Evolutionary conservation across 2,888 invertebrate species (phyloP).

Genomic region (Magallana nippona): DNA sequence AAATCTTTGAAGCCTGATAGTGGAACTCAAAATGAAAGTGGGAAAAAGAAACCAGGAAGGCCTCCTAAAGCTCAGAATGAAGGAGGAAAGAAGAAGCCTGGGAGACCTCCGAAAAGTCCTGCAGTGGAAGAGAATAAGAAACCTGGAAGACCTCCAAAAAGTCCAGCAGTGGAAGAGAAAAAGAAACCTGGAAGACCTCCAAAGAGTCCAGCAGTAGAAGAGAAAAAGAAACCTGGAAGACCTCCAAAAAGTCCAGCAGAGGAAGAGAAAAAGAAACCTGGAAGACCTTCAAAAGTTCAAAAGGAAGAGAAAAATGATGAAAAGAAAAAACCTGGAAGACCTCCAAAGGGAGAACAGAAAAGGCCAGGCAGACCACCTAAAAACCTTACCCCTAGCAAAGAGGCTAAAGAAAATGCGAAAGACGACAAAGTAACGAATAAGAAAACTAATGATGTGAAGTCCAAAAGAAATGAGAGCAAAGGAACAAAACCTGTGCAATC

Average conservation of each 20-base stretch:
- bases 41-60: neutral
- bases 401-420: neutral
- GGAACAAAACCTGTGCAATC: constrained; percentile 18
- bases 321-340: neutral
- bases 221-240: neutral
- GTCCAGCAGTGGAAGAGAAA: neutral
- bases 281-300: neutral
- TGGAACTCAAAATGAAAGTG: neutral
- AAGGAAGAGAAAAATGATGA: constrained; percentile 28
- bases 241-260: constrained; percentile 20
- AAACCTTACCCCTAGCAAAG: neutral
- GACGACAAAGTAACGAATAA: neutral
- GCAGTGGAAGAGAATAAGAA: neutral
- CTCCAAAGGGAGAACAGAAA: constrained; percentile 34
- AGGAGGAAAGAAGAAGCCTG: neutral
- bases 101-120: neutral
- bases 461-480: neutral
- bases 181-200: neutral
- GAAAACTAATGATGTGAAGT: neutral
- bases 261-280: constrained; percentile 5
- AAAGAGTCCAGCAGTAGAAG: neutral
- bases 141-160: neutral
- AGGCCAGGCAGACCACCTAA: neutral
- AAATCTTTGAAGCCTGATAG: neutral
- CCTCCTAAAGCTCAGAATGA: constrained; percentile 10